phyloP scores from a whole-genome alignment of 2,113 vertebrate species.

The Podilymbus podiceps region DNA sequence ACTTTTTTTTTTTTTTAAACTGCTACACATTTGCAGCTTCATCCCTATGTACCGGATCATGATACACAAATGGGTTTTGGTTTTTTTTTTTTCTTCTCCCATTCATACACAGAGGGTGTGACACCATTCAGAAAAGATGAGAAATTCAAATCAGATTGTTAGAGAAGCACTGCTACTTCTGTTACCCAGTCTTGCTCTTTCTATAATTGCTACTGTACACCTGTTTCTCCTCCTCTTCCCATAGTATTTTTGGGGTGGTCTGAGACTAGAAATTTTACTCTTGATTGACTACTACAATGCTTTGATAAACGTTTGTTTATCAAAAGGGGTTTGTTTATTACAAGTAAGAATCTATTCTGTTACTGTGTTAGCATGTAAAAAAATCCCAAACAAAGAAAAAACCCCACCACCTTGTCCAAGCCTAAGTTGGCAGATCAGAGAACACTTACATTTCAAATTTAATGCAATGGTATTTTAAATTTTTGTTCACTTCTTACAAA shows the following conservation, averaged over 20 bases:
- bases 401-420: background rate
- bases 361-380: background rate
- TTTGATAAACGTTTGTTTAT: background rate
- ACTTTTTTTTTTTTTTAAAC: background rate
- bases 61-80: background rate
- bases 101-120: background rate
- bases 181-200: background rate
- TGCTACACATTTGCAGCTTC: background rate
- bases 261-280: background rate
- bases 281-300: background rate
- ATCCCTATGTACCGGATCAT: background rate
- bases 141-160: background rate
- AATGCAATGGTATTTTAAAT: background rate
- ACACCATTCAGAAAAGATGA: background rate
- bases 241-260: background rate
- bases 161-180: background rate
- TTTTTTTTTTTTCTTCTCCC: background rate
- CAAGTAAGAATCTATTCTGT: background rate
- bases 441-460: background rate
- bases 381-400: background rate
- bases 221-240: background rate
- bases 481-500: background rate
- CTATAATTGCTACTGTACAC: background rate
- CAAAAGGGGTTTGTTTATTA: background rate
- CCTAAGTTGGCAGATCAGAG: background rate